Evolutionary conservation across 2,113 vertebrate species (phyloP).

Genomic region (Muscicapa adusta): DNA sequence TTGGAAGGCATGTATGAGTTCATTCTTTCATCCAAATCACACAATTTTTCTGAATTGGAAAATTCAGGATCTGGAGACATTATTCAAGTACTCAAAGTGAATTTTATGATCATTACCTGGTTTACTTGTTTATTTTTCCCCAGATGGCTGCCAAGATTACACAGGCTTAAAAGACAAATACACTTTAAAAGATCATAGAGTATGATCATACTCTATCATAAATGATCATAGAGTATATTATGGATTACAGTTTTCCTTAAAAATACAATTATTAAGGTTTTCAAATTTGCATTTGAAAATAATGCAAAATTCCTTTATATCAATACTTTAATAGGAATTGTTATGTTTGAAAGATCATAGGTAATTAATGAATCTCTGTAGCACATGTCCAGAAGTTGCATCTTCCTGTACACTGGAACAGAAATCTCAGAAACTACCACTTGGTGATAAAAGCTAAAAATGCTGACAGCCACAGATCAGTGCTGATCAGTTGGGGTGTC

Average conservation of each 20-base stretch:
- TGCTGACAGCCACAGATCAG: not conserved
- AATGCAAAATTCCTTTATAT: not conserved
- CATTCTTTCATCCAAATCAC: not conserved
- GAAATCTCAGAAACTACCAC: not conserved
- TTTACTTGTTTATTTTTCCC: not conserved
- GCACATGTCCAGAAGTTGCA: not conserved
- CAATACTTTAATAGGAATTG: not conserved
- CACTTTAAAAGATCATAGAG: not conserved
- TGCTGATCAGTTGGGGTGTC: not conserved
- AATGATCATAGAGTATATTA: not conserved
- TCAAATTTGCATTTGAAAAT: not conserved
- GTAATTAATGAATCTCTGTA: not conserved
- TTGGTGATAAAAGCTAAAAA: not conserved
- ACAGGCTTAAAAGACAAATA: not conserved
- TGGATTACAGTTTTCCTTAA: not conserved
- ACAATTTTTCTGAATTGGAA: not conserved
- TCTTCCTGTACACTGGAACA: not conserved
- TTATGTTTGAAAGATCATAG: not conserved
- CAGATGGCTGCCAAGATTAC: not conserved
- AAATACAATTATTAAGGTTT: not conserved
- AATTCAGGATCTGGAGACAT: not conserved
- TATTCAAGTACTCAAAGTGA: not conserved
- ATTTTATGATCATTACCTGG: not conserved
- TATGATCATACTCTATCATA: not conserved
- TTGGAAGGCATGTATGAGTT: accelerated